A percentile compares a stretch with the other conserved stretches of the same genome.
phyloP scores from a whole-genome alignment of 2,888 invertebrate genomes.

The Notocelia uddmanniana region DNA sequence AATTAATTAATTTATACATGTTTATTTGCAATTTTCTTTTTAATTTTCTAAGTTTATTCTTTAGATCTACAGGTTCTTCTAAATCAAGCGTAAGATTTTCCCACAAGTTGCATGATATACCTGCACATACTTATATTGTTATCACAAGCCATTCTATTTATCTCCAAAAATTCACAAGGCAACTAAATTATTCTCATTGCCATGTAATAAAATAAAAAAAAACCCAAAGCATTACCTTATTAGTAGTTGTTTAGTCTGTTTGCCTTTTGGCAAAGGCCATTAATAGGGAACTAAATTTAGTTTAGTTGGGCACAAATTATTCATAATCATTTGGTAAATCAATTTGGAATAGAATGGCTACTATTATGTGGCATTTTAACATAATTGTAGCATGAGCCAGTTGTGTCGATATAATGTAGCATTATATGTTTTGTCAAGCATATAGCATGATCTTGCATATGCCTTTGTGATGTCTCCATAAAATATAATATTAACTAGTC shows the following conservation, averaged over 20 bases:
- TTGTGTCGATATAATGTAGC: constrained; percentile 20
- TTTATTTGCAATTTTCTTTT: constrained; percentile 33
- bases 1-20: not conserved
- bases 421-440: constrained; percentile 20
- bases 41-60: constrained; percentile 50
- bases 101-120: constrained; percentile 52
- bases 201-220: too few relatives aligned
- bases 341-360: constrained; percentile 29
- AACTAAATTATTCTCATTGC: constrained; percentile 36
- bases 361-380: constrained; percentile 13
- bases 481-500: not conserved
- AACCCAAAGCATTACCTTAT: too few relatives aligned
- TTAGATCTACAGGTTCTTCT: constrained; percentile 56
- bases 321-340: not conserved
- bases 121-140: constrained; percentile 48
- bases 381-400: constrained; percentile 30
- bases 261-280: too few relatives aligned
- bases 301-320: too few relatives aligned
- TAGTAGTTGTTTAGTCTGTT: too few relatives aligned
- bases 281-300: too few relatives aligned
- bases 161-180: constrained; percentile 42
- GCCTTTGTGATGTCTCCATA: constrained; percentile 35
- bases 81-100: constrained; percentile 62
- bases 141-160: constrained; percentile 60
- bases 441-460: constrained; percentile 37